These are phyloP conservation scores for Philotrypesis tridentata DNA, from an alignment of 1,140 invertebrate species.

Conservation along the genomic window DNA sequence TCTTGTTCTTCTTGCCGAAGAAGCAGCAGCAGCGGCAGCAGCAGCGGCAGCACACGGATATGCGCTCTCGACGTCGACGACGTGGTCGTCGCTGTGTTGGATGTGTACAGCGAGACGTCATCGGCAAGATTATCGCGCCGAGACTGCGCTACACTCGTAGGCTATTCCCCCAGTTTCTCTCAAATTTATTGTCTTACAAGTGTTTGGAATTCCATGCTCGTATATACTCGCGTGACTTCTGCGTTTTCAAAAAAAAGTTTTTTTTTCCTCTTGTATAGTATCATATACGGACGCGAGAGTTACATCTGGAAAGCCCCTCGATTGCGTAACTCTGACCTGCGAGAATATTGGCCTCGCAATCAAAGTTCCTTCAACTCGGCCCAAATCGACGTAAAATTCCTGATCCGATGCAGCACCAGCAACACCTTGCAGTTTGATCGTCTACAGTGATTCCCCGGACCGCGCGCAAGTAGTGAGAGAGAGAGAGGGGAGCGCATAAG, in stretches of 20 bases:
- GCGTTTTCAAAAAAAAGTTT: too few relatives aligned
- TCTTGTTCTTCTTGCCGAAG: constrained; percentile 61
- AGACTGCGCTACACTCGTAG: too few relatives aligned
- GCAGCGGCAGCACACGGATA: too few relatives aligned
- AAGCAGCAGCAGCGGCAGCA: too few relatives aligned
- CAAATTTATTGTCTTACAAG: too few relatives aligned
- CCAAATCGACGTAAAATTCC: not conserved
- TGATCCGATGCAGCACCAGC: not conserved
- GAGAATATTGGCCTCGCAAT: not conserved
- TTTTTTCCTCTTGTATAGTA: too few relatives aligned
- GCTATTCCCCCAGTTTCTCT: too few relatives aligned
- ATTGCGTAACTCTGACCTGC: too few relatives aligned
- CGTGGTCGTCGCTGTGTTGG: not conserved
- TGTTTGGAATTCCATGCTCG: too few relatives aligned
- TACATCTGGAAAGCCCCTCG: not conserved
- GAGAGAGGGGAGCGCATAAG: constrained; percentile 70
- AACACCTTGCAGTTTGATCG: not conserved
- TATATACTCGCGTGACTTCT: too few relatives aligned
- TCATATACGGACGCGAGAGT: too few relatives aligned
- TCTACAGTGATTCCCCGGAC: not conserved
- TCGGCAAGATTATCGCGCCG: too few relatives aligned
- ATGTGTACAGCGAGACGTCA: not conserved
- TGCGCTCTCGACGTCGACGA: not conserved
- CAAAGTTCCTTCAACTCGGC: not conserved
- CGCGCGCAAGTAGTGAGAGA: constrained; percentile 9